A percentile compares a stretch with the other conserved stretches of the same genome.
Conservation (phyloP, 1,140 invertebrate genomes). For the Dermatophagoides farinae region DNA sequence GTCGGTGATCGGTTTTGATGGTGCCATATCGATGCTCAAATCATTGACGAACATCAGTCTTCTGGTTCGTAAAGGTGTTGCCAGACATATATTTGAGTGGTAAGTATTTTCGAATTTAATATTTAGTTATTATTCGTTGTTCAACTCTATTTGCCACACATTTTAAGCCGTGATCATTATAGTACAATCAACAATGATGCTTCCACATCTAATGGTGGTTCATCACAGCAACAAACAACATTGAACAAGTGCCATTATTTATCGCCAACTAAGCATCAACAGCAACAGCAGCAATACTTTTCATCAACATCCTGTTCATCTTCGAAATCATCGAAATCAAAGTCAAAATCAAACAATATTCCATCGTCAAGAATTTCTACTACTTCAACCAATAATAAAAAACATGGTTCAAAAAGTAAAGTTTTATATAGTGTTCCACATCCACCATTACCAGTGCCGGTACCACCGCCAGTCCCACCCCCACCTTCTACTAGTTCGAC, state of each 20-base stretch:
- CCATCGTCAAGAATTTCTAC: background rate
- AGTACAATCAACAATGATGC: background rate
- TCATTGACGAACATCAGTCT: constrained; percentile 16
- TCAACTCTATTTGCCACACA: background rate
- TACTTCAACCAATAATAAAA: background rate
- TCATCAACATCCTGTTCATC: background rate
- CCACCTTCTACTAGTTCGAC: too few relatives aligned
- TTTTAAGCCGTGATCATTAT: background rate
- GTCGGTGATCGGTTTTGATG: constrained; percentile 49
- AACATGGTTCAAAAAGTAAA: background rate
- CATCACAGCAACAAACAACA: background rate
- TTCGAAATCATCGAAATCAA: background rate
- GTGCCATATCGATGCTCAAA: constrained; percentile 26
- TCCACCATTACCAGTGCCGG: background rate
- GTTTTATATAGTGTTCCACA: background rate
- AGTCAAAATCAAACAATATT: background rate
- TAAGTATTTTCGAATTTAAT: background rate
- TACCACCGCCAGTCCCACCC: too few relatives aligned
- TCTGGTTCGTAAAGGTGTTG: constrained; percentile 17
- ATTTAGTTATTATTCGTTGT: background rate
- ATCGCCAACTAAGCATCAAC: background rate
- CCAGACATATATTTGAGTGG: constrained; percentile 14
- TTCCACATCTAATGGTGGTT: background rate
- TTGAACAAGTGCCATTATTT: background rate
- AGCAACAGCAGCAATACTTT: background rate